Base-by-base conservation (phyloP, 1,140 invertebrate species). In the Drosophila santomea region DNA sequence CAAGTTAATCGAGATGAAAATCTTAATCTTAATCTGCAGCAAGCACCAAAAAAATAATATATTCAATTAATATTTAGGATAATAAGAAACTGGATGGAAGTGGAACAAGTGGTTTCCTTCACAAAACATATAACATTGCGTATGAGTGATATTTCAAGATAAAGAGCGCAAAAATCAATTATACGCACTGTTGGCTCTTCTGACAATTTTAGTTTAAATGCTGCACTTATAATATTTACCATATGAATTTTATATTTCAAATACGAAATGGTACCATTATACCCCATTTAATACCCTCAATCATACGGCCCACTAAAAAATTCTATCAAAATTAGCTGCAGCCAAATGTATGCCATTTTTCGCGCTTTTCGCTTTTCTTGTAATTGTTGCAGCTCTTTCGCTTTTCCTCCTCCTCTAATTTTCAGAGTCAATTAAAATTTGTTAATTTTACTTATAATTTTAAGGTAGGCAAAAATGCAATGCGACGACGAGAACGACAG, bases 351-450 rank as follows among this genome's bases (percentile, higher is more conserved):
- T 57, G 62, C 52, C 50, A 75, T 75, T 76, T 82, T 78, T 28
- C 57, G 14, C 63, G 51, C 20, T 20, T 20, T 20, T 20, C 20
- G 20, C 69, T 82, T 48, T 57, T 44, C 17, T 32, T 58, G 32
- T 32, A 32, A 32, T 32, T 32, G 32, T 55, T 47, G 71, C 36
- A 55, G 36, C 44, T 20, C 23, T 35, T 5, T 38, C 15, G 32
- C 2, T 48, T 66, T 71, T 68, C 51, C 51, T 56, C 51, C 38
- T 55, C 55, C 55, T 60, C 76, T 79, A 86, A 89, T 89, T 80
- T 89, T 88, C 84, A 89, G 80, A 88, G 80, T 88, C 84, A 88
- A 88, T 88, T 88, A 88, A 88, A 88, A 90, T 74, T 90, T 88
- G 80, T 88, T 78, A 89, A 89, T 88, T 88, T 88, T 80, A 89